Conservation (phyloP, 2,113 vertebrate genomes). For the Montifringilla adamsi region DNA sequence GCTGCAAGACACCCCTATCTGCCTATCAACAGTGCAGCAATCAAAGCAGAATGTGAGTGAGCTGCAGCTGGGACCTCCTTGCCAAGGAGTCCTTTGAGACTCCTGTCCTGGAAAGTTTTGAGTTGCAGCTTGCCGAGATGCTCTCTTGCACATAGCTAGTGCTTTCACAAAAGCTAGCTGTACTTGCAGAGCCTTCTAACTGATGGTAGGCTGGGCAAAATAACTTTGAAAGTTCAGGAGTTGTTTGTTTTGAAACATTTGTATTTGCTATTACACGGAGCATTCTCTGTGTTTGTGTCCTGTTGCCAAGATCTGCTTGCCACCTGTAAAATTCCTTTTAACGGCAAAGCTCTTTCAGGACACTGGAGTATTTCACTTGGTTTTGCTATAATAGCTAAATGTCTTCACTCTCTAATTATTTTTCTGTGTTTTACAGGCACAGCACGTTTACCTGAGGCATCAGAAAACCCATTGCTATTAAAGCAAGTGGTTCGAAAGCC, state of each 20-base stretch:
- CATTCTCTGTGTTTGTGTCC: not conserved
- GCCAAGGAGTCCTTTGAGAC: not conserved
- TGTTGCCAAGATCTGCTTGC: not conserved
- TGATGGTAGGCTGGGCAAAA: not conserved
- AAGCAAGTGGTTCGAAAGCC: constrained; percentile 90
- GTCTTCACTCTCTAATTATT: not conserved
- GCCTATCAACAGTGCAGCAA: constrained; percentile 91
- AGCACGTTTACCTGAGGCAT: constrained; percentile 85
- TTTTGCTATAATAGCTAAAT: not conserved
- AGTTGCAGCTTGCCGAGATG: not conserved
- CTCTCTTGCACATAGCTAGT: not conserved
- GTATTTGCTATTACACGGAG: not conserved
- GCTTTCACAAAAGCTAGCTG: not conserved
- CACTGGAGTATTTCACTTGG: not conserved
- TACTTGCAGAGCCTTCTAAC: not conserved
- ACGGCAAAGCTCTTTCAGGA: not conserved
- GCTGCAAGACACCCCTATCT: constrained; percentile 90
- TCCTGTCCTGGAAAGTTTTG: not conserved
- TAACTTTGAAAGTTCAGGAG: not conserved
- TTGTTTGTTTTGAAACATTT: not conserved
- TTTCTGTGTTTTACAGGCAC: constrained; percentile 77
- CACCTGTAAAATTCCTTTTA: not conserved
- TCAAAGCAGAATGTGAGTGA: constrained; percentile 94
- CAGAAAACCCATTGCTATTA: constrained; percentile 82
- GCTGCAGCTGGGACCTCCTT: not conserved